Percentiles rank a stretch among this genome's conserved stretches.
Evolutionary conservation across 2,113 vertebrate species (phyloP).

Genomic region (Mastomys natalensis): DNA sequence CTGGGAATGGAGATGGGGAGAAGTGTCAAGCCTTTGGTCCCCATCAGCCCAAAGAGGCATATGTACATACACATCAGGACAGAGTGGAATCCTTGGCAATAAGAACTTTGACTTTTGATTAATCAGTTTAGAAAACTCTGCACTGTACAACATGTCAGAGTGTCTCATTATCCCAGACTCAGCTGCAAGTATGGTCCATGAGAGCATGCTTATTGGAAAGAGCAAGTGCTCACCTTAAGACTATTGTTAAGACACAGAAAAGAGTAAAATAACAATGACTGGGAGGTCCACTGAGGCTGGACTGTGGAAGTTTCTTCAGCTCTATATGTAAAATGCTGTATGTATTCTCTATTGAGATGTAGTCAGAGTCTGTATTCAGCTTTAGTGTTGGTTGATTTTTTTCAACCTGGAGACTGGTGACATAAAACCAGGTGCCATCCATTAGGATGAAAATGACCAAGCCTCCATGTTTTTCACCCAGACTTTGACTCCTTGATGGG

Average conservation of each 20-base stretch:
- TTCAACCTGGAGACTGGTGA: neutral
- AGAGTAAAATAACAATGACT: constrained; percentile 10
- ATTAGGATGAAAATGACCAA: neutral
- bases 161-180: neutral
- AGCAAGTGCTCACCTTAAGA: constrained; percentile 3
- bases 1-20: neutral
- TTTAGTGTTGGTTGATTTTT: neutral
- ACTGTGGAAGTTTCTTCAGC: neutral
- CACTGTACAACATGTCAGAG: neutral
- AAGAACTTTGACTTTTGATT: neutral
- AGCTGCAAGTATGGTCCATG: neutral
- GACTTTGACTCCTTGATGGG: neutral
- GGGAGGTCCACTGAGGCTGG: neutral
- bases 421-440: neutral
- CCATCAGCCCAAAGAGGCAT: neutral
- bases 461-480: neutral
- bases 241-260: constrained; percentile 12
- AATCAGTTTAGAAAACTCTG: neutral
- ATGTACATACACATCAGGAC: too few relatives aligned
- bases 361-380: neutral
- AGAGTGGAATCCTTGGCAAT: neutral
- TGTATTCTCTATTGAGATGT: constrained; percentile 22
- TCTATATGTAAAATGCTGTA: neutral
- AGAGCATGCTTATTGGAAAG: neutral
- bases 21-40: neutral